A percentile compares a stretch with the other conserved stretches of the same genome.
These are phyloP conservation scores for Phaethornis superciliosus DNA, from an alignment of 2,113 vertebrate genomes.

Conservation along the genomic window DNA sequence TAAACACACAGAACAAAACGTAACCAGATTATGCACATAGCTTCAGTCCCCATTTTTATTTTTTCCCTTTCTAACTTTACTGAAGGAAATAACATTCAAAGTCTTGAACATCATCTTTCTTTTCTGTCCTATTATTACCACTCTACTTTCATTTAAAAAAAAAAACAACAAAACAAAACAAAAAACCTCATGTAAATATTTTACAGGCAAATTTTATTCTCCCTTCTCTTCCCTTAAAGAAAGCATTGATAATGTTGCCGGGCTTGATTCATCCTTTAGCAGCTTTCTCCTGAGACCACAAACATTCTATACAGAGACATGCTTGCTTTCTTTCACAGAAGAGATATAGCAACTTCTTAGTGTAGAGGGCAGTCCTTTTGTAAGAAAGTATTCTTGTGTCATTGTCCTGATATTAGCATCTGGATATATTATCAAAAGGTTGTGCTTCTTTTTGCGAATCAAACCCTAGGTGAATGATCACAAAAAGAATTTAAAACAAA, in stretches of 20 bases:
- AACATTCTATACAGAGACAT: not conserved
- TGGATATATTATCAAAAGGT: not conserved
- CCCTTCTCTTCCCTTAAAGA: not conserved
- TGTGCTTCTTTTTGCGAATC: not conserved
- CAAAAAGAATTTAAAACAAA: not conserved
- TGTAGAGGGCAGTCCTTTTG: not conserved
- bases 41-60: not conserved
- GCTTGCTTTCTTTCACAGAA: not conserved
- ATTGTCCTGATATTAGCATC: not conserved
- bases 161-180: not conserved
- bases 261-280: constrained; percentile 28
- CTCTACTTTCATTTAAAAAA: constrained; percentile 4
- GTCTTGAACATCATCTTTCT: not conserved
- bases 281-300: not conserved
- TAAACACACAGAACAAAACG: accelerated
- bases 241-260: constrained; percentile 9
- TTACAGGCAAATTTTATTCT: constrained; percentile 29
- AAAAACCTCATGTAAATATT: not conserved
- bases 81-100: not conserved
- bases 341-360: not conserved
- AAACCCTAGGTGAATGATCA: not conserved
- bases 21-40: accelerated
- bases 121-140: constrained; percentile 30
- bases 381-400: not conserved
- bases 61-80: not conserved